Percentiles rank a stretch among this genome's conserved stretches.
Conservation (phyloP, 2,888 invertebrate species). For the Oscheius sp. region DNA sequence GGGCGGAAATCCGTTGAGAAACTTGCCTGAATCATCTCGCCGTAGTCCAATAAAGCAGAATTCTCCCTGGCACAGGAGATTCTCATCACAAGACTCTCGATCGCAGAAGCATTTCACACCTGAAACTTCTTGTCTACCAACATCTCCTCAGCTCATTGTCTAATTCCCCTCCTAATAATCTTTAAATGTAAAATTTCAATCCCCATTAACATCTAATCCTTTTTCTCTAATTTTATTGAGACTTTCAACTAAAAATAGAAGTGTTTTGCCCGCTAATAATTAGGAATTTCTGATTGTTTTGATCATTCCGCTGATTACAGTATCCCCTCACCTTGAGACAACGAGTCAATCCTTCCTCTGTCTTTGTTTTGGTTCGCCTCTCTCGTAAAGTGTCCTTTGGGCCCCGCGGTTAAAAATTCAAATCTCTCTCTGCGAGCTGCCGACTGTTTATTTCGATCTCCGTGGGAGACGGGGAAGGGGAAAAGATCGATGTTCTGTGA, state of each 20-base stretch:
- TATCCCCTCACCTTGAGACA: too few relatives aligned
- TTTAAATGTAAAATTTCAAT: neutral
- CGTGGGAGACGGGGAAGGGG: conserved; percentile 17
- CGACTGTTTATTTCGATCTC: conserved; percentile 20
- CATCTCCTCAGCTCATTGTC: conserved; percentile 32
- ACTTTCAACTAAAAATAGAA: neutral
- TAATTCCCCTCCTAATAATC: neutral
- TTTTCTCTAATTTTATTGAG: neutral
- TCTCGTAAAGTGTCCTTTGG: too few relatives aligned
- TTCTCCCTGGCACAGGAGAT: conserved; percentile 60
- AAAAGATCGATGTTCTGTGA: conserved; percentile 6
- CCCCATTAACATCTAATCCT: neutral
- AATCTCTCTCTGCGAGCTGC: too few relatives aligned
- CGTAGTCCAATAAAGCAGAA: conserved; percentile 65
- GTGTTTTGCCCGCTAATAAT: neutral
- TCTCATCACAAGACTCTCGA: conserved; percentile 60
- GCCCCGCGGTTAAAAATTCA: too few relatives aligned
- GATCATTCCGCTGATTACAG: neutral
- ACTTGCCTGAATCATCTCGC: conserved; percentile 37
- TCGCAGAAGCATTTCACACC: conserved; percentile 67
- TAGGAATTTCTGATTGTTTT: neutral
- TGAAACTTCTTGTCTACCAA: conserved; percentile 11
- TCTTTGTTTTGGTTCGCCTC: too few relatives aligned
- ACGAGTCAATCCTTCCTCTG: too few relatives aligned
- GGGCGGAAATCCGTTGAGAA: conserved; percentile 4